Evolutionary conservation across 2,113 vertebrate genomes (phyloP).

Genomic region (Rousettus leschenaultii): DNA sequence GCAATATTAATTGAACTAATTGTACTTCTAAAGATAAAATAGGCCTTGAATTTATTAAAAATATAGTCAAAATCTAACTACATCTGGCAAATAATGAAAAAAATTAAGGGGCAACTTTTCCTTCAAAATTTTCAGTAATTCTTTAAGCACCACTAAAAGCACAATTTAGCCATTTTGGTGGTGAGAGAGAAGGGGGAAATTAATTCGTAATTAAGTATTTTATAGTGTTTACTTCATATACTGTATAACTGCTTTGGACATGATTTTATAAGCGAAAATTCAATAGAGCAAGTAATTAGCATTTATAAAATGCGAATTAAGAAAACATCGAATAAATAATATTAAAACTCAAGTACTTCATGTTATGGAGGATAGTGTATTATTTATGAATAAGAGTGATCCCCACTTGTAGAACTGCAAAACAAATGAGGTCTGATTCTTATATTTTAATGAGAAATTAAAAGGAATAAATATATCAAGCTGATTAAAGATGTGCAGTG

Average conservation of each 20-base stretch:
- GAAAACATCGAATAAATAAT: slow-evolving; percentile 21
- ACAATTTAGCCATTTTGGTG: slow-evolving; percentile 25
- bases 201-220: slow-evolving; percentile 50
- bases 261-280: slow-evolving; percentile 55
- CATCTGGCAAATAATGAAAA: background rate
- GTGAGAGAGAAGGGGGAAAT: slow-evolving; percentile 4
- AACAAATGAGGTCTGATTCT: background rate
- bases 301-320: slow-evolving; percentile 43
- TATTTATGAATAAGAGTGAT: slow-evolving; percentile 40
- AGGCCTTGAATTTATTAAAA: background rate
- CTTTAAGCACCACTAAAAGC: background rate
- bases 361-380: background rate
- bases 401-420: background rate
- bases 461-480: background rate
- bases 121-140: background rate
- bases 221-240: slow-evolving; percentile 40
- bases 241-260: background rate
- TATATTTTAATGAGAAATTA: background rate
- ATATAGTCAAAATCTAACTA: background rate
- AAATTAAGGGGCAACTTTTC: background rate
- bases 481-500: background rate
- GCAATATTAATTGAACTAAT: background rate
- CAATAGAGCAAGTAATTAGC: slow-evolving; percentile 52
- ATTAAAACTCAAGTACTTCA: slow-evolving; percentile 41
- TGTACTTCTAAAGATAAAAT: background rate